phyloP scores from a whole-genome alignment of 2,797 vertebrate genomes.

The Micropoecilia bifurca region DNA sequence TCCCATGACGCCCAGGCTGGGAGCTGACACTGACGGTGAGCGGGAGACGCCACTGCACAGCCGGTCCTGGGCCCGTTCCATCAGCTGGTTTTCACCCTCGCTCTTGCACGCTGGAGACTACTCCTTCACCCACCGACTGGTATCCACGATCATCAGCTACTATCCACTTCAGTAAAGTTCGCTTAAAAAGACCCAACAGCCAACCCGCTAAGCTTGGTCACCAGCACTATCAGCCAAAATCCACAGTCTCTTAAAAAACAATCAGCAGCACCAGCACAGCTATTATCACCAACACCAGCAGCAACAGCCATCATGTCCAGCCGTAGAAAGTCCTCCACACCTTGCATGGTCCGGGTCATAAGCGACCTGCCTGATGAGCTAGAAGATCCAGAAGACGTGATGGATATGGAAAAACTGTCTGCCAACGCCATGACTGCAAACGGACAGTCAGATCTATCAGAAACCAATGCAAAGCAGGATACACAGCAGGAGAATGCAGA shows the following conservation, averaged over 20 bases:
- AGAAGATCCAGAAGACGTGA: conserved; percentile 74
- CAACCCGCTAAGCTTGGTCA: conserved; percentile 45
- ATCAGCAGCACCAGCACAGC: conserved; percentile 64
- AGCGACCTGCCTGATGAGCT: conserved; percentile 79
- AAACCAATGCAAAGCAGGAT: conserved; percentile 27
- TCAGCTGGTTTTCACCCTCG: conserved; percentile 57
- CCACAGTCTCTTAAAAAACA: conserved; percentile 42
- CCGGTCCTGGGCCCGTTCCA: conserved; percentile 55
- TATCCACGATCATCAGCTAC: conserved; percentile 50
- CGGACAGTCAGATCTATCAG: conserved; percentile 35
- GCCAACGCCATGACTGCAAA: conserved; percentile 52
- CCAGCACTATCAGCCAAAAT: conserved; percentile 59
- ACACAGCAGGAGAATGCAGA: conserved; percentile 29
- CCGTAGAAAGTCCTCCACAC: conserved; percentile 92
- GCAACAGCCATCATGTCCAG: conserved; percentile 86
- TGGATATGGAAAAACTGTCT: conserved; percentile 48
- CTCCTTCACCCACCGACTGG: conserved; percentile 45
- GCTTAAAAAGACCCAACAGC: conserved; percentile 29
- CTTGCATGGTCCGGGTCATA: conserved; percentile 89
- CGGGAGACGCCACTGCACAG: conserved; percentile 75
- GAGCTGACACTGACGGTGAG: conserved; percentile 81
- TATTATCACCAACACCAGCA: conserved; percentile 36
- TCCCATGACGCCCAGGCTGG: conserved; percentile 77
- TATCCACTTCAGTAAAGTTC: conserved; percentile 45
- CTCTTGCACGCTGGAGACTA: conserved; percentile 63